Base-by-base conservation (phyloP, 1,140 invertebrate species). In the Ditylenchus dipsaci region DNA sequence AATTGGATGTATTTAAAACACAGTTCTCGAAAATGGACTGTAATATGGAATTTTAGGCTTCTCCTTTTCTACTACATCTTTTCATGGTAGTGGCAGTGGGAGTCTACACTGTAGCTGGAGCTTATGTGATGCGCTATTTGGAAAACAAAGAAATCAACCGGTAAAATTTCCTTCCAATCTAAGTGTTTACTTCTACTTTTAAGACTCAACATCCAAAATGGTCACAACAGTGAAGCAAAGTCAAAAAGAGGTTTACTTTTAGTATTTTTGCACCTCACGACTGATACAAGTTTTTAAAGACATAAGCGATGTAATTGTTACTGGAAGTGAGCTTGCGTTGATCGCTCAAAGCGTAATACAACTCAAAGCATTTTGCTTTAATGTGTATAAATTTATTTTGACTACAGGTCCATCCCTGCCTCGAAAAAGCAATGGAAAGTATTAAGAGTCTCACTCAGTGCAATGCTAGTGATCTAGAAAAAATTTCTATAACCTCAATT, bases 101-200 rank as follows among this genome's bases (percentile, higher is more conserved):
- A 21, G 59, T 57, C 17, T 74, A 74, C 57, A 74, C 74, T 23
- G 15, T 76, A n/a, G 71, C 76, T 58, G 73, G 73, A 33, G 72
- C 72, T 19, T 38, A 65, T 58, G 47, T 65, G 26, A 74, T 74
- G 68, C 59, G 61, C 11, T 63, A 43, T 26, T 27, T 74, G 17
- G 73, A 74, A 63, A 70, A 64, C 27, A 23, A 62, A 26, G 62
- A 57, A 33, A 76, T 69, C 29, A 30, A 74, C 15, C 3, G 49
- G 49, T 53, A 53, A 38, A 38, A 19, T 38, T 38, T 38, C 33
- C 15, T 7, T 53, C 15, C 23, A 21, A 53, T 45, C n/a, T 45
- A 45, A 45, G 43, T 13, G n/a, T 53, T 53, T 8, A 7, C n/a
- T 53, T 21, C 15, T 7, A 26, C 19, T 30, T 60, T 69, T n/a